A percentile compares a stretch with the other conserved stretches of the same genome.
Conservation (phyloP, 2,888 invertebrate species). For the Macrophya annulata region DNA sequence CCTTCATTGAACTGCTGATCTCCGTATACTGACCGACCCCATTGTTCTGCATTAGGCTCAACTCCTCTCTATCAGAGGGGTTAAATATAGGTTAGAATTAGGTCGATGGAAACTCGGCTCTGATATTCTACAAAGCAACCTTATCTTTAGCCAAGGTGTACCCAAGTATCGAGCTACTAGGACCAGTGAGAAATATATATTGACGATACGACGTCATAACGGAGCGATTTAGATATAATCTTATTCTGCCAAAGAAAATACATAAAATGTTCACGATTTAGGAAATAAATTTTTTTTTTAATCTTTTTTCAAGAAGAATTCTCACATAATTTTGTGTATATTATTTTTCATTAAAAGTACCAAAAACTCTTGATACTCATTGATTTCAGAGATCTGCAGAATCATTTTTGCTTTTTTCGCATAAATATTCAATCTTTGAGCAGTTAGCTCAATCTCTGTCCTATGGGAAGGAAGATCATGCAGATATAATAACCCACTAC, state of each 20-base stretch:
- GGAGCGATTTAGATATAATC: not conserved
- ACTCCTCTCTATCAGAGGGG: conserved; percentile 29
- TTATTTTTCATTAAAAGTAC: not conserved
- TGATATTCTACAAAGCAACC: conserved; percentile 38
- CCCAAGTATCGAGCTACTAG: not conserved
- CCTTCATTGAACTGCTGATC: conserved; percentile 47
- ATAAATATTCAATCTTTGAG: not conserved
- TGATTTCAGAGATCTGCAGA: not conserved
- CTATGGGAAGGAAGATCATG: not conserved
- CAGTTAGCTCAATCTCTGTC: not conserved
- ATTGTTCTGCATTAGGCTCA: conserved; percentile 49
- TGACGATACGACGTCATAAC: not conserved
- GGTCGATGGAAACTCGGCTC: conserved; percentile 52
- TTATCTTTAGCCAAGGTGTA: conserved; percentile 41
- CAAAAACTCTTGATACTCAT: not conserved
- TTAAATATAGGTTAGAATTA: conserved; percentile 47
- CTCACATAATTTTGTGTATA: not conserved
- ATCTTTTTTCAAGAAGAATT: not conserved
- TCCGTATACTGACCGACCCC: conserved; percentile 46
- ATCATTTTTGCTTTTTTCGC: not conserved
- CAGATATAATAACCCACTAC: not conserved
- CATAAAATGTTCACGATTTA: not conserved
- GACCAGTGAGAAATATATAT: conserved; percentile 6
- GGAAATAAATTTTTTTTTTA: not conserved
- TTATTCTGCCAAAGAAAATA: not conserved